phyloP scores from a whole-genome alignment of 2,113 vertebrate species.

The Prionailurus viverrinus region DNA sequence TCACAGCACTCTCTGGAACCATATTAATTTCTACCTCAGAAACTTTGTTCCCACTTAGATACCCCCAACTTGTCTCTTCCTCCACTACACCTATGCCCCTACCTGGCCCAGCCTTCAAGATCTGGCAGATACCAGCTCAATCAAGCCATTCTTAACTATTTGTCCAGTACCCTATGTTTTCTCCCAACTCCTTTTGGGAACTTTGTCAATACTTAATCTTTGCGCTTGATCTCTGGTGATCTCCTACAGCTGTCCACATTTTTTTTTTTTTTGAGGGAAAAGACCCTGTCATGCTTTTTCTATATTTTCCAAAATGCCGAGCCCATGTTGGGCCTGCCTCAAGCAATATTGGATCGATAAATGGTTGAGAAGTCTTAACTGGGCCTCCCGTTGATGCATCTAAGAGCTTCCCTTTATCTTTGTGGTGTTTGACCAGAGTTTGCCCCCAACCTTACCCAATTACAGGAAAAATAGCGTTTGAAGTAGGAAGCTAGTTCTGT shows the following conservation, averaged over 20 bases:
- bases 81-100: background rate
- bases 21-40: background rate
- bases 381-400: background rate
- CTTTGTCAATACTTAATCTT: background rate
- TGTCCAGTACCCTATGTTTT: background rate
- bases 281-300: background rate
- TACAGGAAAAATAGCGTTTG: constrained; percentile 78
- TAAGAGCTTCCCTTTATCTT: constrained; percentile 56
- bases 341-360: background rate
- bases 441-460: constrained; percentile 66
- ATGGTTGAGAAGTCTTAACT: background rate
- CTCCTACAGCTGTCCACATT: background rate
- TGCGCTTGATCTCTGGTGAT: background rate
- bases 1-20: background rate
- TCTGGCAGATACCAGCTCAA: background rate
- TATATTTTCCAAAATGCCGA: background rate
- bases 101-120: background rate
- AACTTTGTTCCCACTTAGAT: background rate
- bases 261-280: background rate
- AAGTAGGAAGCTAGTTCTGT: constrained; percentile 77
- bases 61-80: background rate
- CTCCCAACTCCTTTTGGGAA: background rate
- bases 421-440: constrained; percentile 60
- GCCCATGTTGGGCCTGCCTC: too few species aligned
- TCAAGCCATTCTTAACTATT: background rate